Conservation (phyloP, 2,113 vertebrate genomes). For the Daphoenositta chrysoptera region DNA sequence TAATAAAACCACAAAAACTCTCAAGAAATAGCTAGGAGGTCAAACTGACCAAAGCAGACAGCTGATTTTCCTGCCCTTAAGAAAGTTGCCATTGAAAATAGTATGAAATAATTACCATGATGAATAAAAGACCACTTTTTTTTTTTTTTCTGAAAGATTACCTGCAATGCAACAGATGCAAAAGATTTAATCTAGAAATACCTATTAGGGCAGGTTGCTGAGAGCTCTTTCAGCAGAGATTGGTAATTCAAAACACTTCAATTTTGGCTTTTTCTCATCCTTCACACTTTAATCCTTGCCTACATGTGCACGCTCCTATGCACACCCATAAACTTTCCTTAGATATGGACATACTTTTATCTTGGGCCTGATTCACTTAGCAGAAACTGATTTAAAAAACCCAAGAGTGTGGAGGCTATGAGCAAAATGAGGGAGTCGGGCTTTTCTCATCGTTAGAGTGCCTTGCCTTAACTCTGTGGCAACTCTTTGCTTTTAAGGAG, state of each 20-base stretch:
- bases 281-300: neutral
- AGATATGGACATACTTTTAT: neutral
- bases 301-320: rapidly evolving
- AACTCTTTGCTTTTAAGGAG: neutral
- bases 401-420: neutral
- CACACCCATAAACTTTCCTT: neutral
- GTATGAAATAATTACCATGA: neutral
- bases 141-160: neutral
- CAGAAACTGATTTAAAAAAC: neutral
- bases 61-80: neutral
- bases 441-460: neutral
- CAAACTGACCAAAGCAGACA: neutral
- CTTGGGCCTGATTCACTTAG: neutral
- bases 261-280: neutral
- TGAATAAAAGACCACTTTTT: neutral
- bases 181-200: neutral
- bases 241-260: neutral
- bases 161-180: neutral
- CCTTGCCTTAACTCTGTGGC: neutral
- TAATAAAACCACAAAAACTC: neutral
- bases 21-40: neutral
- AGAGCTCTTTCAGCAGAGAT: neutral
- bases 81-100: neutral
- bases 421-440: neutral
- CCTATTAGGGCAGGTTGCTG: neutral